Conservation (phyloP, 2,797 vertebrate species). For the Siniperca obscura region DNA sequence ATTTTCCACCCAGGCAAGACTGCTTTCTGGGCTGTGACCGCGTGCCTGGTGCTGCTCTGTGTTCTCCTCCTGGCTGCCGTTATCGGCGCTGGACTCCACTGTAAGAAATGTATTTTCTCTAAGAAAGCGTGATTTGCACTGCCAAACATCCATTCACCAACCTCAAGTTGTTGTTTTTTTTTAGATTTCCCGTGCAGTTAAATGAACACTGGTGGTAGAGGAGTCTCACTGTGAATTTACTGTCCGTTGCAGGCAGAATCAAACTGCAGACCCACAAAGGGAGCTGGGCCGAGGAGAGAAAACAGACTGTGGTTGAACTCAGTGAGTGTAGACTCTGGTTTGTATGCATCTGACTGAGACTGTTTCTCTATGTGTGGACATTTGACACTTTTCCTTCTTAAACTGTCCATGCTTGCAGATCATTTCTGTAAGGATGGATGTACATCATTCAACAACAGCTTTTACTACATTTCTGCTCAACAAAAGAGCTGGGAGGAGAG, state of each 20-base stretch:
- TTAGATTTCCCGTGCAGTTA: background rate
- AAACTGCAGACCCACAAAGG: background rate
- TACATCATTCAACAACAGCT: background rate
- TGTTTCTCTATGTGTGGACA: background rate
- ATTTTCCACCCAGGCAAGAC: background rate
- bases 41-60: slow-evolving; percentile 28
- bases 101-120: background rate
- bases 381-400: background rate
- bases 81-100: background rate
- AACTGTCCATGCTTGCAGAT: background rate
- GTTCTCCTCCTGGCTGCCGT: slow-evolving; percentile 17
- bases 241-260: background rate
- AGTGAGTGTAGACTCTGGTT: slow-evolving; percentile 4
- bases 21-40: background rate
- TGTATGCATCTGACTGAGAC: background rate
- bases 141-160: background rate
- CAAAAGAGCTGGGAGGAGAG: background rate
- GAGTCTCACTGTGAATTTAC: background rate
- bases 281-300: background rate
- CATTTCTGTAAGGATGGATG: slow-evolving; percentile 22
- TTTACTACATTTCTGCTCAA: slow-evolving; percentile 25
- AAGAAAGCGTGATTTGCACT: background rate
- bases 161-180: background rate
- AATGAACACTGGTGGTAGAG: background rate
- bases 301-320: background rate